Evolutionary conservation across 2,888 invertebrate genomes (phyloP).

Genomic region (Osedax frankpressi): DNA sequence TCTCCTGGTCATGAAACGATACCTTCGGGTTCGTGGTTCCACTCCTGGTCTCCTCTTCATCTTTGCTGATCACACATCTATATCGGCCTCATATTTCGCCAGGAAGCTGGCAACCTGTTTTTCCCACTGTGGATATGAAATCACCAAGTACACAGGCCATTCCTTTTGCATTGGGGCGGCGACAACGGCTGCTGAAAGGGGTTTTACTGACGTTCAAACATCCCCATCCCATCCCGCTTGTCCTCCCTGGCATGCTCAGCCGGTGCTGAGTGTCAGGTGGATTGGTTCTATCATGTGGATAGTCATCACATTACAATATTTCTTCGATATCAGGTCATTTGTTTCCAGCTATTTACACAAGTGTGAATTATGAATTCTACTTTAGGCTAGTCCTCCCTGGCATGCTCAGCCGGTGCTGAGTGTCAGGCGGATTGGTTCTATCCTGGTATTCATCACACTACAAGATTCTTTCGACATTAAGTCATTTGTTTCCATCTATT

Average conservation of each 20-base stretch:
- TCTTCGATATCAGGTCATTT: background rate
- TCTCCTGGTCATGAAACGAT: background rate
- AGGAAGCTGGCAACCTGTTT: background rate
- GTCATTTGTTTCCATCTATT: too few relatives aligned
- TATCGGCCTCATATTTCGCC: background rate
- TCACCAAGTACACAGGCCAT: background rate
- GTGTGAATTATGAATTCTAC: background rate
- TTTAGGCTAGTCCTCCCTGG: background rate
- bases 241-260: background rate
- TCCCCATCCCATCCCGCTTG: background rate
- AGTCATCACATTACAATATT: background rate
- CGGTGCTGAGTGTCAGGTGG: background rate
- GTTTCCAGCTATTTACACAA: background rate
- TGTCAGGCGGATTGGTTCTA: background rate
- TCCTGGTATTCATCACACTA: too few relatives aligned
- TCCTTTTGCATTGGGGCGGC: background rate
- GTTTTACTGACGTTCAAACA: background rate
- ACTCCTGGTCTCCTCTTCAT: background rate
- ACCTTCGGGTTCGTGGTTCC: background rate
- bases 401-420: background rate
- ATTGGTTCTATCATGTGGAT: background rate
- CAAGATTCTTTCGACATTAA: too few relatives aligned
- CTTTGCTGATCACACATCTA: background rate
- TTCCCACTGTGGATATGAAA: background rate
- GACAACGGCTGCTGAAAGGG: background rate